Conservation (phyloP, 2,888 invertebrate genomes). For the Stomorhina lunata region DNA sequence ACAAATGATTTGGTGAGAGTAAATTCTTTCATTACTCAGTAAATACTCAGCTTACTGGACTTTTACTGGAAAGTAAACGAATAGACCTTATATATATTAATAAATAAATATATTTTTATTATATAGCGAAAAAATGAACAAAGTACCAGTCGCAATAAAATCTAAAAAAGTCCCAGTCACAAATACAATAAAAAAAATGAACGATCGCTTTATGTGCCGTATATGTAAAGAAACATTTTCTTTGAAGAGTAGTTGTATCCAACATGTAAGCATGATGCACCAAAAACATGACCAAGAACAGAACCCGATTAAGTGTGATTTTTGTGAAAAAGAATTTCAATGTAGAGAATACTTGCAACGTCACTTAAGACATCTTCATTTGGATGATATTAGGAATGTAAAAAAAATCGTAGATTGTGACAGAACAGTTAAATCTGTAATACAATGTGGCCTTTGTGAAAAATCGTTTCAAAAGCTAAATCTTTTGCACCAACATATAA, state of each 20-base stretch:
- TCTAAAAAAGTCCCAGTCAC: constrained; percentile 68
- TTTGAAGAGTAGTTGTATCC: constrained; percentile 74
- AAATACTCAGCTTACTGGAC: no score
- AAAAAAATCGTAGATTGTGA: no score
- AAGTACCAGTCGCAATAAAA: no score
- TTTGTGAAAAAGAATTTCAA: constrained; percentile 71
- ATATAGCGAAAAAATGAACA: no score
- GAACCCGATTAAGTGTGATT: constrained; percentile 68
- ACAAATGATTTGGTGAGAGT: no score
- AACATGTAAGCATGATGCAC: constrained; percentile 71
- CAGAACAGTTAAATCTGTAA: background rate
- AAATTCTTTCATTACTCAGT: no score
- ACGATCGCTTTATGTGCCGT: constrained; percentile 71
- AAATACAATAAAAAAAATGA: constrained; percentile 57
- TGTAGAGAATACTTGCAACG: constrained; percentile 73
- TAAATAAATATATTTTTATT: no score
- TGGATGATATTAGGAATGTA: constrained; percentile 22
- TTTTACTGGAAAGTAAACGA: no score
- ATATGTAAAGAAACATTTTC: constrained; percentile 75
- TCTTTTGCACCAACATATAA: constrained; percentile 70
- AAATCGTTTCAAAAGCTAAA: constrained; percentile 65
- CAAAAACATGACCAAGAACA: constrained; percentile 69
- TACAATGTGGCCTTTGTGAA: constrained; percentile 72
- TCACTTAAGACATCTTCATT: constrained; percentile 68
- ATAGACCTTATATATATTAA: no score